These are phyloP conservation scores for Ctenicera cuprea DNA, from an alignment of 2,888 invertebrate genomes.

Conservation along the genomic window DNA sequence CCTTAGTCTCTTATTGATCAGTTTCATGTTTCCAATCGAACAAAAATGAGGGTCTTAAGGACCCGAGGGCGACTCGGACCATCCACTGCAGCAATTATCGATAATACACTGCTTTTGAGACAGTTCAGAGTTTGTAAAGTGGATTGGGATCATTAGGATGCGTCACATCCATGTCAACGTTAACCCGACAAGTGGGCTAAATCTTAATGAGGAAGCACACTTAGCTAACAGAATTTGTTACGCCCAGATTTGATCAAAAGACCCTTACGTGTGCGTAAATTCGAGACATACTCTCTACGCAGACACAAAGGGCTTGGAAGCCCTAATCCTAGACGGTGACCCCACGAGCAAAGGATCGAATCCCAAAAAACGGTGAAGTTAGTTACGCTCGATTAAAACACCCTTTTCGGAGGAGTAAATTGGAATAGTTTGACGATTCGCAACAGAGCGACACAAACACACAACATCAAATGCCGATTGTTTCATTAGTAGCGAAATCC, in stretches of 20 bases:
- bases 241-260: conserved; percentile 21
- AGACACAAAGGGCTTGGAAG: conserved; percentile 6
- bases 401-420: conserved; percentile 2
- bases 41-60: not conserved
- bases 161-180: conserved; percentile 33
- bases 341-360: not conserved
- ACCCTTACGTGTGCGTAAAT: conserved; percentile 12
- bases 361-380: conserved; percentile 3
- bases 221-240: conserved; percentile 20
- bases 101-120: conserved; percentile 32
- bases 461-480: conserved; percentile 16
- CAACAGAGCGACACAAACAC: not conserved
- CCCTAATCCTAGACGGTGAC: conserved; percentile 16
- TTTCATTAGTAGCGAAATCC: conserved; percentile 32
- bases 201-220: conserved; percentile 28
- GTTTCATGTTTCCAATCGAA: not conserved
- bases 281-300: not conserved
- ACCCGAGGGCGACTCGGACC: not conserved
- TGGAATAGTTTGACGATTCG: conserved; percentile 30
- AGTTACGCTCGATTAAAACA: conserved; percentile 19
- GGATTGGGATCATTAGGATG: conserved; percentile 35
- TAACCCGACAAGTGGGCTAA: conserved; percentile 10
- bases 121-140: conserved; percentile 38
- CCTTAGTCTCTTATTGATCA: not conserved
- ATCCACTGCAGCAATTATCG: conserved; percentile 17